Conservation (phyloP, 1,140 invertebrate genomes). For the Drosophila varians region DNA sequence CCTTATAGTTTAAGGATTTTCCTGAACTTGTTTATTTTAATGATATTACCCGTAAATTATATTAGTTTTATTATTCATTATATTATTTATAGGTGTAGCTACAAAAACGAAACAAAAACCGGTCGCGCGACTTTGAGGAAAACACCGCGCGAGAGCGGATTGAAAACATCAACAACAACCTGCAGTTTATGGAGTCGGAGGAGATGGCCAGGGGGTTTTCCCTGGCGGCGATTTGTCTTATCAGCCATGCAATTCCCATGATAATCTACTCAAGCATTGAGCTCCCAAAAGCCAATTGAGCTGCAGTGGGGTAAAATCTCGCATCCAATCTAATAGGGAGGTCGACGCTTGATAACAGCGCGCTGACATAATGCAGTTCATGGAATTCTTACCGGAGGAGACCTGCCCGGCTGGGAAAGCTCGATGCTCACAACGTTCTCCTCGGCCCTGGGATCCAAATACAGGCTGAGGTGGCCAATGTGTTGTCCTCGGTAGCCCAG, state of each 20-base stretch:
- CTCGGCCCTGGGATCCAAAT: constrained; percentile 16
- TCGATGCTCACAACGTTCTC: constrained; percentile 43
- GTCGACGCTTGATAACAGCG: constrained; percentile 54
- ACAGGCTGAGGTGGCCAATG: constrained; percentile 45
- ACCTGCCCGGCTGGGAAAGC: constrained; percentile 50
- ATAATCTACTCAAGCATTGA: constrained; percentile 10
- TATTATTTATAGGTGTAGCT: not conserved
- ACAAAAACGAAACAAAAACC: constrained; percentile 9
- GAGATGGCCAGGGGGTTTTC: constrained; percentile 5
- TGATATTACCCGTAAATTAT: no score
- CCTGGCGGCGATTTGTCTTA: constrained; percentile 19
- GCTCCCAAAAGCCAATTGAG: constrained; percentile 2
- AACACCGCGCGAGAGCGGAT: constrained; percentile 2
- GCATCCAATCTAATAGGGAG: constrained; percentile 25
- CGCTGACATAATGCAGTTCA: constrained; percentile 2
- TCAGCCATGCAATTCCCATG: constrained; percentile 42
- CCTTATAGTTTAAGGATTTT: no score
- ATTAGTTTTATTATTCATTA: no score
- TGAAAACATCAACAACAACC: not conserved
- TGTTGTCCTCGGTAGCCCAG: constrained; percentile 31
- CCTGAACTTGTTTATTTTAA: no score
- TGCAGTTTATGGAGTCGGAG: not conserved
- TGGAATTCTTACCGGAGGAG: constrained; percentile 41
- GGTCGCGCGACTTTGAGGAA: constrained; percentile 21
- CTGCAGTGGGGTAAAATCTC: constrained; percentile 27